A percentile compares a stretch with the other conserved stretches of the same genome.
phyloP scores from a whole-genome alignment of 2,797 vertebrate genomes.

The Danio kyathit region DNA sequence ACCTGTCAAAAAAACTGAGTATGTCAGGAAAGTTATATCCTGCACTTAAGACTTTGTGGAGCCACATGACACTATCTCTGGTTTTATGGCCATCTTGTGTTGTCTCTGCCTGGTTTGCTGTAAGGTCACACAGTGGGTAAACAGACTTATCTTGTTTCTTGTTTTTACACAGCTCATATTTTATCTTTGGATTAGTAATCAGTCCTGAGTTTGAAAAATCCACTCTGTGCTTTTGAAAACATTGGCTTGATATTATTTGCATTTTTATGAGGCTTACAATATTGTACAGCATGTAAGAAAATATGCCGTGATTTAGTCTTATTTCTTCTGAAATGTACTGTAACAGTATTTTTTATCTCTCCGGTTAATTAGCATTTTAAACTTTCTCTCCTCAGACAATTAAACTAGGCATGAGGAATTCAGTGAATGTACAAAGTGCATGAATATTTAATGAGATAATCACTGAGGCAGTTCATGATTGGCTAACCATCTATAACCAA shows the following conservation, averaged over 20 bases:
- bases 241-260: not conserved
- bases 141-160: not conserved
- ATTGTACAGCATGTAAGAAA: not conserved
- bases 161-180: not conserved
- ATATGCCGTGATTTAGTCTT: not conserved
- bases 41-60: too few species aligned
- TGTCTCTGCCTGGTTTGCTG: too few species aligned
- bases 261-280: not conserved
- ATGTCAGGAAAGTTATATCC: too few species aligned
- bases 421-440: not conserved
- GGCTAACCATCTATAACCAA: not conserved
- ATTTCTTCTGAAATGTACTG: not conserved
- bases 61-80: too few species aligned
- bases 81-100: too few species aligned
- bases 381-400: not conserved
- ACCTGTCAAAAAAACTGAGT: too few species aligned
- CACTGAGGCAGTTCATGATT: conserved; percentile 6
- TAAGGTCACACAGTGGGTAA: not conserved
- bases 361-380: not conserved
- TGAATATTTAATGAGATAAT: not conserved
- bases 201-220: not conserved
- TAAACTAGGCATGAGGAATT: not conserved
- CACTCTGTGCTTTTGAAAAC: not conserved
- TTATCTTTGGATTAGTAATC: not conserved
- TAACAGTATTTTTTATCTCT: not conserved